A percentile compares a stretch with the other conserved stretches of the same genome.
Evolutionary conservation across 2,797 vertebrate genomes (phyloP).

Genomic region (Alosa sapidissima): DNA sequence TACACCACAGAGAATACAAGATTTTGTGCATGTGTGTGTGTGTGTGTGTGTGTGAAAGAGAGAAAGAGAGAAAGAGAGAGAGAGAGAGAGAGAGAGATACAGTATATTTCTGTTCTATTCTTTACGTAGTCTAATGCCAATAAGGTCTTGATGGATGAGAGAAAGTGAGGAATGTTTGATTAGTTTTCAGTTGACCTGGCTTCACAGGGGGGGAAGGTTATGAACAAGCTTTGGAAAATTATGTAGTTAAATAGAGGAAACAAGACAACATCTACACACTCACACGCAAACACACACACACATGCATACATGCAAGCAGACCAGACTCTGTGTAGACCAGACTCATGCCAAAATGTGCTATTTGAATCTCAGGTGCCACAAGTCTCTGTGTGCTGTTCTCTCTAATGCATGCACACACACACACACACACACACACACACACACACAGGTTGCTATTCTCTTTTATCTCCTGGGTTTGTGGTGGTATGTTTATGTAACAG

Average conservation of each 20-base stretch:
- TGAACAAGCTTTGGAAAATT: background rate
- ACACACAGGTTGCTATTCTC: background rate
- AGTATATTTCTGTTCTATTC: background rate
- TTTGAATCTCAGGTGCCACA: too few species aligned
- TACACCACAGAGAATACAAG: constrained; percentile 41
- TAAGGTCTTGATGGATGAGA: background rate
- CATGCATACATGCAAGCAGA: too few species aligned
- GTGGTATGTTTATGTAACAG: too few species aligned
- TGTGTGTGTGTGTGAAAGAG: constrained; percentile 20
- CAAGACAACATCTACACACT: background rate
- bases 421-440: background rate
- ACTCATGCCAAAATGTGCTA: too few species aligned
- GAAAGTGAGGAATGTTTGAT: background rate
- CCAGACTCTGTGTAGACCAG: too few species aligned
- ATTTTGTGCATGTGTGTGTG: constrained; percentile 16
- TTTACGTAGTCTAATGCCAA: background rate
- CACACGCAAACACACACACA: background rate
- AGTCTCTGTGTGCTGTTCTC: too few species aligned
- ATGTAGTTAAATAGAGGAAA: background rate
- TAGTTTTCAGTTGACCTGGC: background rate
- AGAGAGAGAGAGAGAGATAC: too few species aligned
- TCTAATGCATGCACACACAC: background rate
- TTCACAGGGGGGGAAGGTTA: background rate
- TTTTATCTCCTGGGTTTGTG: too few species aligned
- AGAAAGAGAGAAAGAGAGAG: background rate